Evolutionary conservation across 2,797 vertebrate genomes (phyloP).

Genomic region (Eulemur albifrons): DNA sequence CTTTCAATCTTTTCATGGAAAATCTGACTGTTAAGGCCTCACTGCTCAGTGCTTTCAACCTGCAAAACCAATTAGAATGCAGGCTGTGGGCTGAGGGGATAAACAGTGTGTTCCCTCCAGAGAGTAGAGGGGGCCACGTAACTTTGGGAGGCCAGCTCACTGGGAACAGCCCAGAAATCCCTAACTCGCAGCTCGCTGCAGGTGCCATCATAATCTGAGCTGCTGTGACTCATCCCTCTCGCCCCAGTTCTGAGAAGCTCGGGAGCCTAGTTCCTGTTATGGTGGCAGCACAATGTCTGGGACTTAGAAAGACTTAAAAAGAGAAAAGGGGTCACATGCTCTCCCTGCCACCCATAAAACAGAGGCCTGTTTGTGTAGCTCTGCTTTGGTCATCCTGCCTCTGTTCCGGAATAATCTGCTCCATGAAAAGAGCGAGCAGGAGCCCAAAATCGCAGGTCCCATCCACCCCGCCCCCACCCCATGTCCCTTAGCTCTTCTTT

Average conservation of each 20-base stretch:
- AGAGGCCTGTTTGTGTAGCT: slow-evolving; percentile 69
- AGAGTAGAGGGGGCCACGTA: neutral
- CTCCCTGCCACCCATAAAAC: slow-evolving; percentile 67
- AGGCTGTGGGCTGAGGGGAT: neutral
- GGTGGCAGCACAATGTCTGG: neutral
- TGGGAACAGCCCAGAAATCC: neutral
- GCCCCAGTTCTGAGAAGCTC: neutral
- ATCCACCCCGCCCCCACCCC: too few relatives aligned
- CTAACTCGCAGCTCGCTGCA: neutral
- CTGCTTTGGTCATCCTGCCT: slow-evolving; percentile 37
- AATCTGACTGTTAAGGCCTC: neutral
- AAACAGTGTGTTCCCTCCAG: neutral
- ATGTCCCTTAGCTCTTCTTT: neutral
- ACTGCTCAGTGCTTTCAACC: neutral
- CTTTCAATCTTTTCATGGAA: neutral
- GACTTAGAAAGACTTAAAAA: slow-evolving; percentile 35
- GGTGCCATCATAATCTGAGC: neutral
- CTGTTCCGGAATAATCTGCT: neutral
- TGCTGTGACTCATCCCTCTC: neutral
- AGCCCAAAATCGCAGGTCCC: neutral
- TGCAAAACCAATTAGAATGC: neutral
- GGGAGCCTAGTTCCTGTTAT: neutral
- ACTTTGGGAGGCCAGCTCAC: neutral
- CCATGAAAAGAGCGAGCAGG: slow-evolving; percentile 18
- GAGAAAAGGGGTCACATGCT: slow-evolving; percentile 19